Conservation (phyloP, 2,888 invertebrate species). For the Trissoscelio sp. region DNA sequence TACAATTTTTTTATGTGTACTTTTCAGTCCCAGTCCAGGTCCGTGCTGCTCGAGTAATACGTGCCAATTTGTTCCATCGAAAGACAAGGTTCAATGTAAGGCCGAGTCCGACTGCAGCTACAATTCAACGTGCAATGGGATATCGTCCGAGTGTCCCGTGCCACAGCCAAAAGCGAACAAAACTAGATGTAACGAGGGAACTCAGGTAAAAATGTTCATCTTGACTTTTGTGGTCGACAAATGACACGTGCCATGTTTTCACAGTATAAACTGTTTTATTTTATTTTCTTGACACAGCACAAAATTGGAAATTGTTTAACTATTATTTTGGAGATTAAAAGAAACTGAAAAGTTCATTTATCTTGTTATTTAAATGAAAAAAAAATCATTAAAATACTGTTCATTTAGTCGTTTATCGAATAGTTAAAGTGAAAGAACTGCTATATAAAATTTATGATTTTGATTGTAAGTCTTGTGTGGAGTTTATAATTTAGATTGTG, state of each 20-base stretch:
- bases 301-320: neutral
- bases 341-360: too few species aligned
- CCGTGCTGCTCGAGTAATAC: slow-evolving; percentile 94
- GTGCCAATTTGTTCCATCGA: slow-evolving; percentile 90
- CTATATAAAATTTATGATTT: slow-evolving; percentile 4
- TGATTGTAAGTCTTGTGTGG: neutral
- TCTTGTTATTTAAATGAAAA: too few species aligned
- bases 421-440: slow-evolving; percentile 5
- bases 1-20: slow-evolving; percentile 57
- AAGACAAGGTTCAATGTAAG: slow-evolving; percentile 89
- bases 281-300: neutral
- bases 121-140: slow-evolving; percentile 94
- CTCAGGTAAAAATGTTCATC: slow-evolving; percentile 84
- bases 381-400: neutral
- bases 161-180: slow-evolving; percentile 93
- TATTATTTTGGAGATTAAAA: neutral
- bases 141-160: slow-evolving; percentile 93
- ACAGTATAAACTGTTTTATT: neutral
- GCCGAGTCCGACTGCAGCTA: slow-evolving; percentile 95
- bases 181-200: slow-evolving; percentile 97
- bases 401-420: neutral
- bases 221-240: slow-evolving; percentile 26
- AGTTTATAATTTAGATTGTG: slow-evolving; percentile 11
- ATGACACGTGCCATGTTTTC: slow-evolving; percentile 32
- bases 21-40: slow-evolving; percentile 96